Evolutionary conservation across 2,888 invertebrate species (phyloP).

Genomic region (Dicyrtomina minuta): DNA sequence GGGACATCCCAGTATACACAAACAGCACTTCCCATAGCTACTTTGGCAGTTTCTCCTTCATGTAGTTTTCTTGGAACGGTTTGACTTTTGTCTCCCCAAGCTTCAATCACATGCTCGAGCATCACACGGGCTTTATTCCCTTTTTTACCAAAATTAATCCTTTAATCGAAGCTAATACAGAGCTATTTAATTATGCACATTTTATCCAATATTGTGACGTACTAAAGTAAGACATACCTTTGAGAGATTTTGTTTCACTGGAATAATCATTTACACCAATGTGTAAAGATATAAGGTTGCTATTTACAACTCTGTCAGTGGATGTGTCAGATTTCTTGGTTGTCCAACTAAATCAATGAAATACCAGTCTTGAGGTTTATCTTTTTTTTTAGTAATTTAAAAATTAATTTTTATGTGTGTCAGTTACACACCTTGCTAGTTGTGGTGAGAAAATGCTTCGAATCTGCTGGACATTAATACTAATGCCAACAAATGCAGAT

Average conservation of each 20-base stretch:
- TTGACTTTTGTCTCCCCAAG: slow-evolving; percentile 40
- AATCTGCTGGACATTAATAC: slow-evolving; percentile 33
- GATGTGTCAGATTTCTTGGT: background rate
- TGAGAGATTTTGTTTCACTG: background rate
- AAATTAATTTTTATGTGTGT: background rate
- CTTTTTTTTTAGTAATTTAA: background rate
- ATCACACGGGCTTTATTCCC: slow-evolving; percentile 45
- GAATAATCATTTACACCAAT: background rate
- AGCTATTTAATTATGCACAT: too few relatives aligned
- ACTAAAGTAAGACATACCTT: too few relatives aligned
- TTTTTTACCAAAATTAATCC: too few relatives aligned
- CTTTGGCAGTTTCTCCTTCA: slow-evolving; percentile 45
- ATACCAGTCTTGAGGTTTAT: background rate
- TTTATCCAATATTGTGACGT: too few relatives aligned
- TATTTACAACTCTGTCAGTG: slow-evolving; percentile 35
- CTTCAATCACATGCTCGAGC: slow-evolving; percentile 47
- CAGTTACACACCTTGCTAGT: slow-evolving; percentile 36
- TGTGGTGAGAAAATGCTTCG: slow-evolving; percentile 41
- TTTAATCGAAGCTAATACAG: background rate
- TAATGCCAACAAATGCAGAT: slow-evolving; percentile 38
- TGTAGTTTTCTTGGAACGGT: slow-evolving; percentile 44
- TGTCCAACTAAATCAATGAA: background rate
- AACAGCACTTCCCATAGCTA: slow-evolving; percentile 39
- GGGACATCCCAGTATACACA: slow-evolving; percentile 48
- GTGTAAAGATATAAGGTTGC: slow-evolving; percentile 41